These are phyloP conservation scores for Dreissena rostriformis DNA, from an alignment of 1,140 invertebrate genomes.

Conservation along the genomic window DNA sequence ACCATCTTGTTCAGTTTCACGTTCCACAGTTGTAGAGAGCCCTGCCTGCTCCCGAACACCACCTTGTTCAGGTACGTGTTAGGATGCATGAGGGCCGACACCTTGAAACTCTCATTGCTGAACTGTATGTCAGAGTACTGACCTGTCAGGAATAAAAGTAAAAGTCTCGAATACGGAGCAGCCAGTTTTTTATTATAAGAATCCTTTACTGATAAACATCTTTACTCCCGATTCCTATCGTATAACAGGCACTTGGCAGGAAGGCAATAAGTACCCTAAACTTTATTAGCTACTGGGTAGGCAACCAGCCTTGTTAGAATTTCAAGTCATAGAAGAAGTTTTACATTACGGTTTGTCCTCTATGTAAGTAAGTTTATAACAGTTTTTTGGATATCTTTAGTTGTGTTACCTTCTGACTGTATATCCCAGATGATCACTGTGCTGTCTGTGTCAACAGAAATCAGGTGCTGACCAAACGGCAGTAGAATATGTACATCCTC, in stretches of 20 bases:
- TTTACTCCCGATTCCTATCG: too few relatives aligned
- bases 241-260: too few relatives aligned
- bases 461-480: conserved; percentile 92
- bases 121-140: conserved; percentile 84
- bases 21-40: conserved; percentile 95
- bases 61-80: conserved; percentile 97
- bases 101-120: conserved; percentile 87
- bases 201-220: too few relatives aligned
- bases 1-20: conserved; percentile 89
- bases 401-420: conserved; percentile 84
- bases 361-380: too few relatives aligned
- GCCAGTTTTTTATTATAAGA: too few relatives aligned
- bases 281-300: too few relatives aligned
- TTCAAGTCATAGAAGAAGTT: too few relatives aligned
- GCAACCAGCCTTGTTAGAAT: too few relatives aligned
- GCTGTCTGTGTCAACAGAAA: conserved; percentile 92
- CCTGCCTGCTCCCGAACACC: conserved; percentile 94
- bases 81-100: conserved; percentile 92
- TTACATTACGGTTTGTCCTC: too few relatives aligned
- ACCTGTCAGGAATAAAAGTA: conserved; percentile 64
- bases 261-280: too few relatives aligned
- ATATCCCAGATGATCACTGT: conserved; percentile 93
- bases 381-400: too few relatives aligned
- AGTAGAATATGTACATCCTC: conserved; percentile 89
- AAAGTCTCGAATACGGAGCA: too few relatives aligned